These are phyloP conservation scores for Siniperca obscura DNA, from an alignment of 2,797 vertebrate genomes.

Conservation along the genomic window DNA sequence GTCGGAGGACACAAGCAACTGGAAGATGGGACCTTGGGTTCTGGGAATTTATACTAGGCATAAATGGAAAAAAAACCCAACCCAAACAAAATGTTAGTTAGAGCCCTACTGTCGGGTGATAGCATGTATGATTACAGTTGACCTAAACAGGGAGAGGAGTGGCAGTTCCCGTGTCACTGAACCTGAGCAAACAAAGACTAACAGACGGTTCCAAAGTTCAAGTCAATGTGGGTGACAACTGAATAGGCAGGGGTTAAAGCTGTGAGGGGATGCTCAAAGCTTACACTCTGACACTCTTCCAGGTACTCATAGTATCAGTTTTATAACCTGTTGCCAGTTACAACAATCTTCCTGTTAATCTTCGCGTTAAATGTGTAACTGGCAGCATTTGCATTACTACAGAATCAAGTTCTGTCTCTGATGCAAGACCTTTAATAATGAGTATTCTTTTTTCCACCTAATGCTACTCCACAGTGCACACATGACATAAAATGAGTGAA, in stretches of 20 bases:
- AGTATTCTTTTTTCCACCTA: too few species aligned
- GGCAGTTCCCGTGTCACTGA: conserved; percentile 50
- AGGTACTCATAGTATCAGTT: not conserved
- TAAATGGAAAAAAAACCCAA: not conserved
- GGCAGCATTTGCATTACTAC: not conserved
- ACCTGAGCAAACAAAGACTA: conserved; percentile 64
- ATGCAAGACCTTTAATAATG: not conserved
- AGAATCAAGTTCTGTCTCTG: not conserved
- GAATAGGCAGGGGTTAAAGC: not conserved
- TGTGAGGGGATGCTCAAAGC: not conserved
- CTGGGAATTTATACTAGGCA: not conserved
- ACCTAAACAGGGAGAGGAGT: conserved; percentile 38
- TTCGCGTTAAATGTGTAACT: conserved; percentile 24
- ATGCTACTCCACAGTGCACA: not conserved
- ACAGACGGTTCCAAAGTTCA: conserved; percentile 67
- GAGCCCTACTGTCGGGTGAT: not conserved
- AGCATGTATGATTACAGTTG: not conserved
- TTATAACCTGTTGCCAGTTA: conserved; percentile 28
- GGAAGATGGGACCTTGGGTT: not conserved
- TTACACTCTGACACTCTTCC: not conserved
- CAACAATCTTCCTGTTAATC: not conserved
- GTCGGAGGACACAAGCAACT: not conserved
- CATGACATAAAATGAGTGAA: not conserved
- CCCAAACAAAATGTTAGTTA: too few species aligned
- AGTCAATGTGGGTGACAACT: not conserved